A percentile compares a stretch with the other conserved stretches of the same genome.
These are phyloP conservation scores for Phylloscopus collybita DNA, from an alignment of 2,797 vertebrate species.

Conservation along the genomic window DNA sequence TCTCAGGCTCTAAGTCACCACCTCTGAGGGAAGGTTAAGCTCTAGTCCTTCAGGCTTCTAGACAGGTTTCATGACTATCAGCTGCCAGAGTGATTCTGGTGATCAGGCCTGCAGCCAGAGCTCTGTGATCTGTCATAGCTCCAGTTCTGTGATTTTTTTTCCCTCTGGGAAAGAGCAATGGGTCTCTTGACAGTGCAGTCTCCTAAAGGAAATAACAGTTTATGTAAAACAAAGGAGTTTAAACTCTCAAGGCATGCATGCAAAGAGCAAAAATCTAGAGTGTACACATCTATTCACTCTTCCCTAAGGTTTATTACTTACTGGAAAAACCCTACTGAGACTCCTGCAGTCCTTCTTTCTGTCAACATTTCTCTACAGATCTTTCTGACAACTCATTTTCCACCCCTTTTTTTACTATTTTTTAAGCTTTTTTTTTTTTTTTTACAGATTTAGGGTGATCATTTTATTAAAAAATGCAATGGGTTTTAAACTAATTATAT, in stretches of 20 bases:
- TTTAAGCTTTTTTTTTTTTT: neutral
- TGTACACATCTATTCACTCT: neutral
- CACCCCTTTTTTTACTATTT: neutral
- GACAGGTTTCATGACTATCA: neutral
- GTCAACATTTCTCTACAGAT: neutral
- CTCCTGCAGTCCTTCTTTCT: neutral
- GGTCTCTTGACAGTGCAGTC: neutral
- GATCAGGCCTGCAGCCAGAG: neutral
- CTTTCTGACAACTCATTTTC: neutral
- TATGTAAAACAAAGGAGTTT: conserved; percentile 14
- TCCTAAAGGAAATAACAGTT: neutral
- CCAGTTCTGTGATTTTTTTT: neutral
- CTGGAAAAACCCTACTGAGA: neutral
- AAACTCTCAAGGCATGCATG: neutral
- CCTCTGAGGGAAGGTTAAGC: neutral
- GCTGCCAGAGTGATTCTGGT: neutral
- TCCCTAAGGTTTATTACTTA: neutral
- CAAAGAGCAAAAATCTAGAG: neutral
- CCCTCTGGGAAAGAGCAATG: neutral
- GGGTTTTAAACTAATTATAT: neutral
- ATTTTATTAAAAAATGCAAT: neutral
- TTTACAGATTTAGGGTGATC: neutral
- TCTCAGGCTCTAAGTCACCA: neutral
- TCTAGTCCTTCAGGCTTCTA: neutral
- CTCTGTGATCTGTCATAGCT: neutral